Evolutionary conservation across 2,797 vertebrate species (phyloP), one percentile per base, ranked within the genome.

Genomic region (Bryconaethiops microstoma): DNA sequence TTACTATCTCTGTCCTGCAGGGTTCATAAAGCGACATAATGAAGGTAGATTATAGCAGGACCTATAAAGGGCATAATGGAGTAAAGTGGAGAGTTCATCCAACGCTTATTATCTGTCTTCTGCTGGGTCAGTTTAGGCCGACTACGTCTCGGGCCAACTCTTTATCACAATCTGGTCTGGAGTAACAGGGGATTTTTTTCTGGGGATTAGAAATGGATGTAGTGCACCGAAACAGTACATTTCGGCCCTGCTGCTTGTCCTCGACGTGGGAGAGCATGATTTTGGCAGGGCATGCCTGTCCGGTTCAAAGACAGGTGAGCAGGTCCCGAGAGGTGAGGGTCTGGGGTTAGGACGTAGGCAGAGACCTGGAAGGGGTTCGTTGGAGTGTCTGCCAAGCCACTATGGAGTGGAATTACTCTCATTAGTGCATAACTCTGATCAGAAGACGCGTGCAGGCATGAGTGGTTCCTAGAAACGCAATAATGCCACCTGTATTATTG

Each of bases 11-110:
- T 21, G n/a, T 74, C 16, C 23, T 73, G 19, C 42, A n/a, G 67
- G 77, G 79, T 85, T 87, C 63, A 70, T 80, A 67, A 87, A 80
- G 77, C n/a, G 59, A 63, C 74, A 70, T 85, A 80, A 87, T 80
- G 67, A 73, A 68, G 17, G 54, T 76, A 62, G 17, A 63, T 77
- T 54, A 29, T 21, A 74, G 68, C 64, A 40, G 16, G 14, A 45
- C 40, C 52, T 63, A 78, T 79, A 76, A 85, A 79, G 77, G 65
- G 35, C 57, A 50, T 82, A 74, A 87, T 78, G 74, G 79, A 76
- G 74, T 83, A 52, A 80, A 70, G 25, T 63, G 40, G 55, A 75
- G 81, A 82, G 74, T 76, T 71, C 70, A 79, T 82, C 78, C 52
- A 29, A 77, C 50, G 35, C 79, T 83, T 59, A 60, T 64, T 82